Percentiles rank a stretch among this genome's conserved stretches.
These are phyloP conservation scores for Uromys caudimaculatus DNA, from an alignment of 2,797 vertebrate species.

Conservation along the genomic window DNA sequence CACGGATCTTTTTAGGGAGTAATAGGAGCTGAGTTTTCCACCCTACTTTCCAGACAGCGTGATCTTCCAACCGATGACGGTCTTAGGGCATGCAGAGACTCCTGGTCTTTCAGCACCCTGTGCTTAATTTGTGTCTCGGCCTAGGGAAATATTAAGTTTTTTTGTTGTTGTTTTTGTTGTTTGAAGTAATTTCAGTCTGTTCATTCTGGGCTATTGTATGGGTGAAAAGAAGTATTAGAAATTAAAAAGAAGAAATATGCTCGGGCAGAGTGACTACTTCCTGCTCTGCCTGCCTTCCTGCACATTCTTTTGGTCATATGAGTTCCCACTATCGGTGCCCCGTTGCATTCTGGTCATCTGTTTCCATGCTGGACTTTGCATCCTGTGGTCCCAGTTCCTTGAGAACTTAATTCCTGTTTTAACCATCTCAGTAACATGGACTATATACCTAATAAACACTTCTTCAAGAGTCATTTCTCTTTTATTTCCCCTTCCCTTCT, in stretches of 20 bases:
- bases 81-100: not conserved
- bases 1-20: not conserved
- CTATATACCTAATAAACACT: not conserved
- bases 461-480: conserved; percentile 1
- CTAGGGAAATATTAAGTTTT: not conserved
- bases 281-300: not conserved
- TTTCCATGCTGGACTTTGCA: not conserved
- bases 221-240: not conserved
- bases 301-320: not conserved
- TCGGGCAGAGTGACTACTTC: not conserved
- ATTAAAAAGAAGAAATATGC: not conserved
- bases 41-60: not conserved
- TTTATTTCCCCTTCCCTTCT: too few relatives aligned
- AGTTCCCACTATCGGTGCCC: not conserved
- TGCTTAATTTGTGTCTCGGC: conserved; percentile 24
- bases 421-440: not conserved
- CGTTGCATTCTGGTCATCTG: not conserved
- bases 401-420: not conserved
- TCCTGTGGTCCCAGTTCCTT: not conserved
- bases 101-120: not conserved
- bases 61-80: conserved; percentile 20
- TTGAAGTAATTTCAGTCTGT: conserved; percentile 49
- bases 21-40: not conserved
- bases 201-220: conserved; percentile 13
- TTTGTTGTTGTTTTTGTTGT: not conserved